Evolutionary conservation across 2,797 vertebrate genomes (phyloP), one percentile per base, ranked within the genome.

Genomic region (Otolemur crassicaudatus): DNA sequence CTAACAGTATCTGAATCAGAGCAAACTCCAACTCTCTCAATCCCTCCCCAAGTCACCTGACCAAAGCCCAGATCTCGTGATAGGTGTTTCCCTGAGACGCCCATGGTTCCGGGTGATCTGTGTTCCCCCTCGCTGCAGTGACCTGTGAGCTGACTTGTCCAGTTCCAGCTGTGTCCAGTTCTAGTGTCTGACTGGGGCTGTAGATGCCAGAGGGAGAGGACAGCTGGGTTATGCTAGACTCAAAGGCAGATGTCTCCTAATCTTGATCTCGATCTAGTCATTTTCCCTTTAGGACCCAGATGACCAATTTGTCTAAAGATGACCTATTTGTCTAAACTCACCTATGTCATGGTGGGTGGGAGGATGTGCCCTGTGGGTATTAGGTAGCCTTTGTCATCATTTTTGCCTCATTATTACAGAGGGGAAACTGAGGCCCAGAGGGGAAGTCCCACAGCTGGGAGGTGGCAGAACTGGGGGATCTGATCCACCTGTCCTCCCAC

Each of bases 311-410:
- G 83, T 73, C 0, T 37, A 2, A 14, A 1, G 17, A 37, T 23
- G 31, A 19, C 22, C 37, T 12, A 7, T 65, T 81, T 46, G 82
- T 73, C 0, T 37, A 2, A 14, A 1, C 12, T 46, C 46, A 37
- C 1, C 1, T 1, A 0, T 11, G 61, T 58, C 69, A 0, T 0
- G 2, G 0, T 5, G n/a, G 37, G 3, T 23, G n/a, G 46, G 49
- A 34, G 46, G 17, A 2, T 8, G 9, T 5, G 25, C 46, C 23
- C 40, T 7, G 25, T 12, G 49, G n/a, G 63, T 0, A 2, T 37
- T n/a, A 2, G 17, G 20, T 43, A 34, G 43, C 12, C 90, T 58
- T 19, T 37, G 49, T 77, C 9, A 14, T 81, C 31, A 1, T 3
- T 17, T 2, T 22, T 77, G 31, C 58, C 75, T 63, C 31, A 3